Base-by-base conservation (phyloP, 2,888 invertebrate genomes). In the Agrypnus murinus region DNA sequence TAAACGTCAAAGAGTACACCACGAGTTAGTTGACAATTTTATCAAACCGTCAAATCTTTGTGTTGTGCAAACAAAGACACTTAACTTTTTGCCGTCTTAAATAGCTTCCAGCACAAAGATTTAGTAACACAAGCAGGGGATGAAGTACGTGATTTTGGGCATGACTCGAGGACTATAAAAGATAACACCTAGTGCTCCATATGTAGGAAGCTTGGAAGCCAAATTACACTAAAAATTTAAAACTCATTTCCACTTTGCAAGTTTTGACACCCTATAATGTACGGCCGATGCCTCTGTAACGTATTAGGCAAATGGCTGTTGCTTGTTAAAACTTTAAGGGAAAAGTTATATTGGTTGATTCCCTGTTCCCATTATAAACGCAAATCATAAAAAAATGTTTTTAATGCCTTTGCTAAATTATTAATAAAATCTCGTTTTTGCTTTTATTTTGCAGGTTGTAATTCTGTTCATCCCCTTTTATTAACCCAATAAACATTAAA, bases 201-300 rank as follows among this genome's bases (percentile, higher is more conserved):
- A 57, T 57, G 36, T 17, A 57, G 36, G 36, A 32, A 36, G 12
- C 36, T 36, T 14, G 38, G 17, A 57, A 14, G 36, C 31, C 31
- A 57, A 36, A 57, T 57, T 57, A 57, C 36, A 57, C 36, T 57
- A 57, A 57, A 57, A 57, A 36, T 57, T 36, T 57, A 17, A 57
- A 57, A 57, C 17, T 57, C 31, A 38, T 57, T 57, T 36, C 36
- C 38, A 38, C 55, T 57, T 57, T 36, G 36, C 31, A 34, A 57
- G 38, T 57, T 57, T 57, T 57, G 38, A 57, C 43, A 43, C 43
- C 43, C 43, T 43, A 43, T 43, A 43, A 43, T 43, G 43, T 43
- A 43, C 43, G 43, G 43, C 43, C 12, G 43, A 43, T 43, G 43
- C 43, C 43, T 15, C 43, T 43, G 43, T 14, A 43, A 43, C 25